Evolutionary conservation across 1,140 invertebrate species (phyloP).

Genomic region (Cydia pomonella): DNA sequence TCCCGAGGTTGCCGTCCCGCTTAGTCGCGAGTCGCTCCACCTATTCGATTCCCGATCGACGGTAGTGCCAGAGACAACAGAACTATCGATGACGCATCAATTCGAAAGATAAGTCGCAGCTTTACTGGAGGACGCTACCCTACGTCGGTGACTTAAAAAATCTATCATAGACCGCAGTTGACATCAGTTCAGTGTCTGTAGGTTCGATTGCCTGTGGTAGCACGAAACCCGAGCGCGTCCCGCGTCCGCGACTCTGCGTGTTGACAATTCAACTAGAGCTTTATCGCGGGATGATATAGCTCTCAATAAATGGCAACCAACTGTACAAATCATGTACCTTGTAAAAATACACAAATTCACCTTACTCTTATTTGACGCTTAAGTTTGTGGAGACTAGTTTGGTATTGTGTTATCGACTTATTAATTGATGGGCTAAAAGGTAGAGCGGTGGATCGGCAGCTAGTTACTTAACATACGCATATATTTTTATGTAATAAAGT

Average conservation of each 20-base stretch:
- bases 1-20: conserved; percentile 10
- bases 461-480: conserved; percentile 11
- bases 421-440: conserved; percentile 26
- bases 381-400: conserved; percentile 15
- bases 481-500: conserved; percentile 27
- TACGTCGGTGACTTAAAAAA: no score
- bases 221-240: not conserved
- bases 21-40: not conserved
- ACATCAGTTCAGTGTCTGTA: not conserved
- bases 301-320: conserved; percentile 18
- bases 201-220: not conserved
- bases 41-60: not conserved
- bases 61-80: not conserved
- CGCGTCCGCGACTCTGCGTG: not conserved
- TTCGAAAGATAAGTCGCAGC: not conserved
- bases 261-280: conserved; percentile 20
- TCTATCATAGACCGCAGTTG: no score
- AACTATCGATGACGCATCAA: not conserved
- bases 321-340: conserved; percentile 26
- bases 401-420: conserved; percentile 18
- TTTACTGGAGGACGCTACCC: not conserved
- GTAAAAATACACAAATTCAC: conserved; percentile 27
- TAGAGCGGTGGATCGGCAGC: conserved; percentile 16
- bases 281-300: conserved; percentile 21
- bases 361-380: conserved; percentile 17